Evolutionary conservation across 2,797 vertebrate species (phyloP), one percentile per base, ranked within the genome.

Genomic region (Darevskia nairensis): DNA sequence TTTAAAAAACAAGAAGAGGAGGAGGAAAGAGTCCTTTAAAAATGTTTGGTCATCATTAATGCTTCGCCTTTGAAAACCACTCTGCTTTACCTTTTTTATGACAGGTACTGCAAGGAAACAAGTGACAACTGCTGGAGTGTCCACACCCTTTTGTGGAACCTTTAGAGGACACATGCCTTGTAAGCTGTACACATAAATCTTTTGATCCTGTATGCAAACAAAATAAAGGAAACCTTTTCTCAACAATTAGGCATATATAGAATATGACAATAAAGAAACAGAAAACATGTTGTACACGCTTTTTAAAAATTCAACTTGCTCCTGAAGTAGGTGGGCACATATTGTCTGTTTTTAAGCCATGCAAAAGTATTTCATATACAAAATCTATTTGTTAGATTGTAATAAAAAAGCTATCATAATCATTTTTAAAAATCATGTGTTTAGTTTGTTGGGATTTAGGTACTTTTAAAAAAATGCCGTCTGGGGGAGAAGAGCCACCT

Each of bases 81-180:
- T 29, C 35, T 19, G 29, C 64, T 96, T 97, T 93, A 99, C 99
- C 98, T 98, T 97, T 89, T 97, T 97, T 91, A 96, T 89, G 74
- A 97, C 92, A 72, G 98, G 98, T 32, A 98, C 97, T 0, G 97
- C 96, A 50, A 98, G 95, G 90, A 99, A 97, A 94, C 98, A 98
- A 92, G 98, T 99, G 93, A 99, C 98, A 1, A 98, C 80, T 1
- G 98, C 97, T 0, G 99, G 98, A 80, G 98, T 98, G 92, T 98
- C 98, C 89, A 99, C 90, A n/a, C 96, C 96, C 88, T 94, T 98
- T 90, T 98, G 98, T 0, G 98, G 98, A 8, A 94, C 94, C 88
- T 97, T 98, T 44, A 99, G 95, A 4, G 99, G 99, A 92, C 99
- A 99, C 99, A 99, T 99, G 94, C 98, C 99, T 95, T 99, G 98